A percentile compares a stretch with the other conserved stretches of the same genome.
These are phyloP conservation scores for Cirrhinus molitorella DNA, from an alignment of 2,797 vertebrate genomes.

Conservation along the genomic window DNA sequence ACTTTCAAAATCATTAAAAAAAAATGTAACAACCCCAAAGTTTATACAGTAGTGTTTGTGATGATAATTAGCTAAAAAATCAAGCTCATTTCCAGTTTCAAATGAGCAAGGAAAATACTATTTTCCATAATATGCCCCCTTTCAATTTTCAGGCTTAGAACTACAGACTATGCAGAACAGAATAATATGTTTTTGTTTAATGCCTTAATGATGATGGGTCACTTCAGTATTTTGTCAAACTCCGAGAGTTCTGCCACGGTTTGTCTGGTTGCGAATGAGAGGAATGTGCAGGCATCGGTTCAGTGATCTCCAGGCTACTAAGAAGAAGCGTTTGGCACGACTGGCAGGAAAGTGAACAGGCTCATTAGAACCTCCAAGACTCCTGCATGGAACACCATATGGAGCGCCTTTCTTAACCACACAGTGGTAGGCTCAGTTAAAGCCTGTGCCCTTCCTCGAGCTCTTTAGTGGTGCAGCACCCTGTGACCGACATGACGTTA, in stretches of 20 bases:
- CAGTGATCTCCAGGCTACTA: conserved; percentile 39
- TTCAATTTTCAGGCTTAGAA: background rate
- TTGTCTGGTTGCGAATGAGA: conserved; percentile 27
- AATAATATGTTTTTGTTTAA: background rate
- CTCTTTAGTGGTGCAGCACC: conserved; percentile 28
- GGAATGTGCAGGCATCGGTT: conserved; percentile 25
- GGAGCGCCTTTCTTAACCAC: conserved; percentile 9
- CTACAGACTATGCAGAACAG: background rate
- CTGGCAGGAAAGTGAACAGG: conserved; percentile 29
- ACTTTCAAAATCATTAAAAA: background rate
- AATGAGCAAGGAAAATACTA: background rate
- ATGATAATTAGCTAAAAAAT: background rate
- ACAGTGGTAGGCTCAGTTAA: conserved; percentile 36
- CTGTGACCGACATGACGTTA: conserved; percentile 45
- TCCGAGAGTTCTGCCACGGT: conserved; percentile 9
- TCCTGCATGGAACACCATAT: conserved; percentile 12
- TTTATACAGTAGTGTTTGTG: background rate
- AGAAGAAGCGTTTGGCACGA: conserved; percentile 42
- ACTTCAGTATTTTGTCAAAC: conserved; percentile 20
- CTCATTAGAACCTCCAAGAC: conserved; percentile 21
- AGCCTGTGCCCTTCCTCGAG: conserved; percentile 22
- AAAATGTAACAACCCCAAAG: background rate
- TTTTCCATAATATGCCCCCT: background rate
- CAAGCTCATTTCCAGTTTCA: background rate
- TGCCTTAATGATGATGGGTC: conserved; percentile 3